Evolutionary conservation across 2,888 invertebrate species (phyloP).

Genomic region (Cremastinae sp.): DNA sequence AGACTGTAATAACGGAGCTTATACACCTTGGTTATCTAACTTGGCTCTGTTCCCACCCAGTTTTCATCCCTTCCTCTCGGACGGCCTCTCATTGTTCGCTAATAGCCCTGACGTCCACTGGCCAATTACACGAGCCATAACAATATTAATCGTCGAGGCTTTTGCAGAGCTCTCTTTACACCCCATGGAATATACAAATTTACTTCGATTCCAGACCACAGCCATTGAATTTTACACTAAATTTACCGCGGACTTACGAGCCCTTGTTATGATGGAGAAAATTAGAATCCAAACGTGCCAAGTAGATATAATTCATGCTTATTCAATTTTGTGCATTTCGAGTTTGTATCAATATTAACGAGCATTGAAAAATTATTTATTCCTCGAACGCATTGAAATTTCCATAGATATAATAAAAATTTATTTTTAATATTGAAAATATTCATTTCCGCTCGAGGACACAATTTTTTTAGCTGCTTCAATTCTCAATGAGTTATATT

Average conservation of each 20-base stretch:
- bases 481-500: no score
- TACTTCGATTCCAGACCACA: conserved; percentile 24
- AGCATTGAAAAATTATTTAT: no score
- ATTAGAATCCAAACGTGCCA: no score
- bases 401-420: neutral
- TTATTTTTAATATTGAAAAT: neutral
- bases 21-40: conserved; percentile 39
- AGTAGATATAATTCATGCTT: no score
- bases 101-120: conserved; percentile 56
- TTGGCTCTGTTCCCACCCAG: conserved; percentile 56
- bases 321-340: no score
- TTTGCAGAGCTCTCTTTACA: conserved; percentile 46
- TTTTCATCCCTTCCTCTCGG: conserved; percentile 8
- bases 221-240: neutral
- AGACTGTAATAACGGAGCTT: no score
- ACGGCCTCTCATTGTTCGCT: conserved; percentile 54
- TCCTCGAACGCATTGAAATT: no score
- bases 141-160: conserved; percentile 58
- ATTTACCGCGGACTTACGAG: no score
- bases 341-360: no score
- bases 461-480: neutral
- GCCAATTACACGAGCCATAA: conserved; percentile 58
- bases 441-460: neutral
- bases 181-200: conserved; percentile 57
- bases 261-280: no score